A percentile compares a stretch with the other conserved stretches of the same genome.
phyloP scores from a whole-genome alignment of 2,888 invertebrate genomes.

The Lasioglossum zephyrum region DNA sequence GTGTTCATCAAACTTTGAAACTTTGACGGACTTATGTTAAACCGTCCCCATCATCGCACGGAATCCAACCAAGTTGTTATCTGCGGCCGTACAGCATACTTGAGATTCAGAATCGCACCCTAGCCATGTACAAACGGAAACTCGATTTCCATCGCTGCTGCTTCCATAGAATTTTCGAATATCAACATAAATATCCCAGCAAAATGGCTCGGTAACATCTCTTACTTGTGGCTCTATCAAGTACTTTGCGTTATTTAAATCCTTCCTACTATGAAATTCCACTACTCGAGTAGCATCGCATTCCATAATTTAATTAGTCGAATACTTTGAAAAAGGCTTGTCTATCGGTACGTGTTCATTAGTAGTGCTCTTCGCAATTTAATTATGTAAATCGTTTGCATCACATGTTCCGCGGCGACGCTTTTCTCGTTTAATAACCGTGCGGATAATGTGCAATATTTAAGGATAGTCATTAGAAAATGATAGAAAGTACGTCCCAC shows the following conservation, averaged over 20 bases:
- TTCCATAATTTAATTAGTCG: neutral
- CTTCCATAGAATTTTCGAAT: neutral
- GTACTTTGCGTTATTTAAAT: too few species aligned
- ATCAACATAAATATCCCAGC: neutral
- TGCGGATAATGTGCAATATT: neutral
- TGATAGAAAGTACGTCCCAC: too few species aligned
- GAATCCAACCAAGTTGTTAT: slow-evolving; percentile 55
- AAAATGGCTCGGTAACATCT: neutral
- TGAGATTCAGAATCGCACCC: slow-evolving; percentile 31
- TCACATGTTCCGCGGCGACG: too few species aligned
- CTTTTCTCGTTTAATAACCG: neutral
- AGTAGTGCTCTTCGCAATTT: neutral
- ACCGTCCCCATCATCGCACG: slow-evolving; percentile 47
- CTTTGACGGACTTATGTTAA: slow-evolving; percentile 67
- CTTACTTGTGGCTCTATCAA: too few species aligned
- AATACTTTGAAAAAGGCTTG: neutral
- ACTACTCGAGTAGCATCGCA: neutral
- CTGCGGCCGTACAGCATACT: slow-evolving; percentile 41
- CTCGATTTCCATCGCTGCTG: neutral
- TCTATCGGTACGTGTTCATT: too few species aligned
- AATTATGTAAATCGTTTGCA: neutral
- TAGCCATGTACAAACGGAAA: slow-evolving; percentile 1
- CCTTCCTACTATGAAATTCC: neutral
- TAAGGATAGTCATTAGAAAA: neutral
- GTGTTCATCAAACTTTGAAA: slow-evolving; percentile 71